Evolutionary conservation across 2,888 invertebrate genomes (phyloP).

Genomic region (Phortica okadai): DNA sequence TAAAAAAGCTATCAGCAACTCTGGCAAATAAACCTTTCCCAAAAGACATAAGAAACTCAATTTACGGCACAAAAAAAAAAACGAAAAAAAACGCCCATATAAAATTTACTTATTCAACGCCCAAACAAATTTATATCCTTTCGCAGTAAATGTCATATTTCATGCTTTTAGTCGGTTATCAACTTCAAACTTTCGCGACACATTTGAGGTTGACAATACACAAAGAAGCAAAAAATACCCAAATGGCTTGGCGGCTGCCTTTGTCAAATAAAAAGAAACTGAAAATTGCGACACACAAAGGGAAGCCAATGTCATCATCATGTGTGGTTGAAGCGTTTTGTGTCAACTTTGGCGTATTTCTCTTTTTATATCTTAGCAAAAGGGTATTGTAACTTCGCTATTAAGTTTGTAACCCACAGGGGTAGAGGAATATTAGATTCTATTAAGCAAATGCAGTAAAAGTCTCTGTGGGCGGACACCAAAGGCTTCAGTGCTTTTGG

Average conservation of each 20-base stretch:
- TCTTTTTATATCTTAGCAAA: background rate
- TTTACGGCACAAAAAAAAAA: background rate
- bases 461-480: too few relatives aligned
- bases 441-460: too few relatives aligned
- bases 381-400: background rate
- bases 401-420: too few relatives aligned
- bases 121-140: background rate
- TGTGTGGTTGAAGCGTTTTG: background rate
- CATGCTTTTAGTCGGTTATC: conserved; percentile 2
- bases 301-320: conserved; percentile 23
- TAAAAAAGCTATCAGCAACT: too few relatives aligned
- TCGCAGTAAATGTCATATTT: conserved; percentile 1
- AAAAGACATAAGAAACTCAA: too few relatives aligned
- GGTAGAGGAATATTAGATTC: too few relatives aligned
- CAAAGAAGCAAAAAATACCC: background rate
- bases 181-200: background rate
- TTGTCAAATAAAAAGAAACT: background rate
- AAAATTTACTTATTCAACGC: background rate
- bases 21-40: too few relatives aligned
- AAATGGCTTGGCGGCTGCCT: background rate
- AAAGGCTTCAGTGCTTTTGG: too few relatives aligned
- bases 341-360: background rate
- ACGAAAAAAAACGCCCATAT: background rate
- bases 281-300: background rate
- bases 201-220: background rate